A percentile compares a stretch with the other conserved stretches of the same genome.
Evolutionary conservation across 2,888 invertebrate genomes (phyloP).

Genomic region (Neocrepidodera transversa): DNA sequence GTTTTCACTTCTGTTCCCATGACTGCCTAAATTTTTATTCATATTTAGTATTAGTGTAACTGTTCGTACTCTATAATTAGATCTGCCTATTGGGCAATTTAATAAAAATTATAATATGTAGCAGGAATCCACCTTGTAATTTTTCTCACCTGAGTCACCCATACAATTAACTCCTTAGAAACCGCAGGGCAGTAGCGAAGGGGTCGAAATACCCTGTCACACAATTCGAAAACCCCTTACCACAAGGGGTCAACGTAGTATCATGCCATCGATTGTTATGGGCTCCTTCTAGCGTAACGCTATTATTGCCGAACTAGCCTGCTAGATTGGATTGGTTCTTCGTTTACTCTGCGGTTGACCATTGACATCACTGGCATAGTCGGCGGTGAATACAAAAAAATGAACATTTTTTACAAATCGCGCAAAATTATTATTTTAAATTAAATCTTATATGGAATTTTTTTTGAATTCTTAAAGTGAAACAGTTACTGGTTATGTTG

Average conservation of each 20-base stretch:
- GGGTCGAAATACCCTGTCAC: slow-evolving; percentile 13
- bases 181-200: slow-evolving; percentile 13
- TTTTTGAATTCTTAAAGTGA: not conserved
- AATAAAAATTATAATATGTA: no score
- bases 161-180: slow-evolving; percentile 11
- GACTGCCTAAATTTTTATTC: no score
- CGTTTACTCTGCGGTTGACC: slow-evolving; percentile 20
- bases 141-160: not conserved
- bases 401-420: not conserved
- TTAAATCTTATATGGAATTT: not conserved
- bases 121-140: no score
- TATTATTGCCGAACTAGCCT: slow-evolving; percentile 4
- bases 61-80: no score
- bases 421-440: not conserved
- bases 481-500: not conserved
- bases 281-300: slow-evolving; percentile 41
- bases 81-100: no score
- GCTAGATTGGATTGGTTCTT: slow-evolving; percentile 19
- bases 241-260: slow-evolving; percentile 42
- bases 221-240: slow-evolving; percentile 27
- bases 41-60: no score
- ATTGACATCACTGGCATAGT: not conserved
- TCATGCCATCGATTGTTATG: slow-evolving; percentile 45
- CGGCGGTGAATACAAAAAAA: slow-evolving; percentile 3
- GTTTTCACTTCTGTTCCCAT: no score